Percentiles rank a stretch among this genome's conserved stretches.
Evolutionary conservation across 2,888 invertebrate genomes (phyloP).

Genomic region (Polydrusus pterygomalis): DNA sequence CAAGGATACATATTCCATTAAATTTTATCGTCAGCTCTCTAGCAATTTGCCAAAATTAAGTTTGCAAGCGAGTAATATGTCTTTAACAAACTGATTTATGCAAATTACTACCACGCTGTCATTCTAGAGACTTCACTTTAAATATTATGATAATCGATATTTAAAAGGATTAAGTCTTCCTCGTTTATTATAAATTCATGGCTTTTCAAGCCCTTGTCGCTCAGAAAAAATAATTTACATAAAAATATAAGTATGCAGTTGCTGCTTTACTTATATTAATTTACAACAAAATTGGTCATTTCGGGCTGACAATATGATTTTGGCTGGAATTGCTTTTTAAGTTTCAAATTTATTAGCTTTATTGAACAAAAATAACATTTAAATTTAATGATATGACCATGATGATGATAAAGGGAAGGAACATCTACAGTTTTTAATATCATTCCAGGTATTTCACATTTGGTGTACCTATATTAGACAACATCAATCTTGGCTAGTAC

Average conservation of each 20-base stretch:
- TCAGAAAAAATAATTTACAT: not conserved
- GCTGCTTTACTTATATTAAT: too few species aligned
- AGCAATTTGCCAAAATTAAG: slow-evolving; percentile 10
- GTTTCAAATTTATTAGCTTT: too few species aligned
- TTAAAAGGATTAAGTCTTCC: not conserved
- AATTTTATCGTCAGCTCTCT: slow-evolving; percentile 8
- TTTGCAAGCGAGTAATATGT: not conserved
- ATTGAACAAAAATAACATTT: too few species aligned
- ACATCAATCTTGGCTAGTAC: too few species aligned
- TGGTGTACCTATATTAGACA: too few species aligned
- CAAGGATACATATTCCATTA: not conserved
- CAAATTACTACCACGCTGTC: not conserved
- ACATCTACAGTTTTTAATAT: too few species aligned
- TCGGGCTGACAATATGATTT: too few species aligned
- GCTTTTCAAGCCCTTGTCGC: not conserved
- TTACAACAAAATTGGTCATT: too few species aligned
- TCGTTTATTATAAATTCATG: not conserved
- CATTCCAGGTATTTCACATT: too few species aligned
- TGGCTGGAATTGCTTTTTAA: too few species aligned
- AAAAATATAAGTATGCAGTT: not conserved
- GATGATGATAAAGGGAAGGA: too few species aligned
- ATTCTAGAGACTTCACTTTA: not conserved
- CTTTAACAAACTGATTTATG: slow-evolving; percentile 4
- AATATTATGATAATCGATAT: slow-evolving; percentile 5
- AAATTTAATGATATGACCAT: too few species aligned